Percentiles rank a stretch among this genome's conserved stretches.
These are phyloP conservation scores for Meiosimyza decipiens DNA, from an alignment of 2,888 invertebrate species.

Conservation along the genomic window DNA sequence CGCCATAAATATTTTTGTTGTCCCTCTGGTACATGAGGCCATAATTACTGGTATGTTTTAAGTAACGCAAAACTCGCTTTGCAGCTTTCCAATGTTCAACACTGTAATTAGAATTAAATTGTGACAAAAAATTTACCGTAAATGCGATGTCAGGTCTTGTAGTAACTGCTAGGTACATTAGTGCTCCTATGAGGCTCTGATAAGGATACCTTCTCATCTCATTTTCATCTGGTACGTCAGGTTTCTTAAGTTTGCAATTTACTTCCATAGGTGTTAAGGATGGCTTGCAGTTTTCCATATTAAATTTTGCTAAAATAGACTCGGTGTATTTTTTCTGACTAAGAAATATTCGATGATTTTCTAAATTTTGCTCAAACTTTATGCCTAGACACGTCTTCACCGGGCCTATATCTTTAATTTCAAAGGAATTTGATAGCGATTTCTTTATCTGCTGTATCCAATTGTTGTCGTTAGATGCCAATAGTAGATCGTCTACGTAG, in stretches of 20 bases:
- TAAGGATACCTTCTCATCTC: conserved; percentile 38
- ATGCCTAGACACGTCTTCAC: conserved; percentile 41
- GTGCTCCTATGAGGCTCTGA: conserved; percentile 43
- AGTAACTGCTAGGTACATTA: conserved; percentile 43
- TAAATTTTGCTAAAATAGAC: conserved; percentile 8
- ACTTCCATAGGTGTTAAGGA: conserved; percentile 14
- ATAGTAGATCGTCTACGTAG: conserved; percentile 43
- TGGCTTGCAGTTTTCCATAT: conserved; percentile 20
- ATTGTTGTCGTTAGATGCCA: conserved; percentile 40
- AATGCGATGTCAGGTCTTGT: conserved; percentile 41
- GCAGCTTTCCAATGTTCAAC: conserved; percentile 45
- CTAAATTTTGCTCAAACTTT: conserved; percentile 40
- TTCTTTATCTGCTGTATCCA: conserved; percentile 36
- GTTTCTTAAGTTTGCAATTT: conserved; percentile 19
- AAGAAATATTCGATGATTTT: not conserved
- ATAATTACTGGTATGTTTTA: conserved; percentile 38
- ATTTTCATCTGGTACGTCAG: conserved; percentile 3
- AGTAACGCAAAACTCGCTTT: conserved; percentile 41
- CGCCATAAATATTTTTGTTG: conserved; percentile 30
- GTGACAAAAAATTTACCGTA: conserved; percentile 41
- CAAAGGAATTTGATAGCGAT: conserved; percentile 36
- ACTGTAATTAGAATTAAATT: conserved; percentile 41
- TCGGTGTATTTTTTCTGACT: conserved; percentile 20
- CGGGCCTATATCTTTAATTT: conserved; percentile 45
- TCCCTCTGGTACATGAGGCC: conserved; percentile 37